phyloP scores from a whole-genome alignment of 2,888 invertebrate genomes.

The Protophormia terraenovae region DNA sequence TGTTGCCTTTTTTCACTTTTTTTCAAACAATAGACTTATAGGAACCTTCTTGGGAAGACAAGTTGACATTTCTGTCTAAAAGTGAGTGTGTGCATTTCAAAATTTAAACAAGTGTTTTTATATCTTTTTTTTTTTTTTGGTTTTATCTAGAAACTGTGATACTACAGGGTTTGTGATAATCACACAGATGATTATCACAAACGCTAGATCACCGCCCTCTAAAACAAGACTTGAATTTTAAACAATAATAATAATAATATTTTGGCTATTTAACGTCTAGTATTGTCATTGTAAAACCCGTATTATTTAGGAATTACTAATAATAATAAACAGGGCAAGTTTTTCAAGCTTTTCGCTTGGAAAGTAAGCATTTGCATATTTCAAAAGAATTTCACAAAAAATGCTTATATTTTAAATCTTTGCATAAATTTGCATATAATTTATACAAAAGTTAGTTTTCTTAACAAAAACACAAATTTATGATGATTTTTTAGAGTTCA shows the following conservation, averaged over 20 bases:
- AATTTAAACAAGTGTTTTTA: conserved; percentile 47
- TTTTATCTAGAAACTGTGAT: conserved; percentile 7
- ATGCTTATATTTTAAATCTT: too few relatives aligned
- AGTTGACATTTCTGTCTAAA: conserved; percentile 63
- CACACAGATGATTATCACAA: conserved; percentile 64
- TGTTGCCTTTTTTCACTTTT: conserved; percentile 19
- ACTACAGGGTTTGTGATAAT: conserved; percentile 25
- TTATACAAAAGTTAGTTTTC: too few relatives aligned
- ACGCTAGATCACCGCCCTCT: conserved; percentile 47
- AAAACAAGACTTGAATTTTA: conserved; percentile 53
- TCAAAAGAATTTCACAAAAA: too few relatives aligned
- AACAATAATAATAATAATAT: conserved; percentile 24
- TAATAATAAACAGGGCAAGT: too few relatives aligned
- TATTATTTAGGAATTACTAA: not conserved
- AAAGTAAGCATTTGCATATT: too few relatives aligned
- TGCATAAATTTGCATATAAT: too few relatives aligned
- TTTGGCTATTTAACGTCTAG: conserved; percentile 47
- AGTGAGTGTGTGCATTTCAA: conserved; percentile 44
- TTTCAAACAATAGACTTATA: conserved; percentile 69
- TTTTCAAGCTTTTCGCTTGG: too few relatives aligned
- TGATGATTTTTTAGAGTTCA: too few relatives aligned
- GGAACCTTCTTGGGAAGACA: conserved; percentile 63
- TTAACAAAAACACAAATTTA: too few relatives aligned
- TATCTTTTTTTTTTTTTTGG: not conserved
- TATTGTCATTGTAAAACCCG: not conserved